phyloP scores from a whole-genome alignment of 2,888 invertebrate species.

The Torymus texanus region DNA sequence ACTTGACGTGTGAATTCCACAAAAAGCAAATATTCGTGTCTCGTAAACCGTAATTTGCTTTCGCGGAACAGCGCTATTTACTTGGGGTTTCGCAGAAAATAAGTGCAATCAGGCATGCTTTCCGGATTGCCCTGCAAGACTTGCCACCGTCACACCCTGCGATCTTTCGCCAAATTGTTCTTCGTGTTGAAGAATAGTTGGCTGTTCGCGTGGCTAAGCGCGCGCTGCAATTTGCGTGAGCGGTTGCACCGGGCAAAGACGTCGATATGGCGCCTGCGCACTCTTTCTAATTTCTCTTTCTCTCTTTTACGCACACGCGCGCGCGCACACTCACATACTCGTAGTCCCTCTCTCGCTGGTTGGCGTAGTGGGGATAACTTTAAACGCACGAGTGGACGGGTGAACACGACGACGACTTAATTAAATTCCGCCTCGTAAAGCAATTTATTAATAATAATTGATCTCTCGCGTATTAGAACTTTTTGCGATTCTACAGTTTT shows the following conservation, averaged over 20 bases:
- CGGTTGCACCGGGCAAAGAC: slow-evolving; percentile 7
- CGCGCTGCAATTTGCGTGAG: slow-evolving; percentile 19
- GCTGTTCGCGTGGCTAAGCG: slow-evolving; percentile 11
- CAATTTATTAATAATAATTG: no score
- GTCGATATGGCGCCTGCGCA: slow-evolving; percentile 3
- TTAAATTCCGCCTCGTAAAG: no score
- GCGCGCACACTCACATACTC: no score
- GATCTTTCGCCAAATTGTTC: slow-evolving; percentile 36
- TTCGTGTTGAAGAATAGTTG: slow-evolving; percentile 43
- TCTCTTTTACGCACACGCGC: no score
- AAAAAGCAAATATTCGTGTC: slow-evolving; percentile 6
- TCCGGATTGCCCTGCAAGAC: slow-evolving; percentile 5
- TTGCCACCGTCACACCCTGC: no score
- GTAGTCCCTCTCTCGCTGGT: no score
- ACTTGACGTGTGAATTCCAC: background rate
- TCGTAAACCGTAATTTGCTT: slow-evolving; percentile 8
- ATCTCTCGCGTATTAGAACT: no score
- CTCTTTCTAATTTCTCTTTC: no score
- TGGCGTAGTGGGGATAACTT: no score
- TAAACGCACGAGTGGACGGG: no score
- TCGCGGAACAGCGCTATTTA: slow-evolving; percentile 19
- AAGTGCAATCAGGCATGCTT: slow-evolving; percentile 14
- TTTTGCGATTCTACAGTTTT: no score
- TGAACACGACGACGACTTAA: no score
- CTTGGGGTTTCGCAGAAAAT: slow-evolving; percentile 20